Base-by-base conservation (phyloP, 2,888 invertebrate genomes). In the Pherbina coryleti region DNA sequence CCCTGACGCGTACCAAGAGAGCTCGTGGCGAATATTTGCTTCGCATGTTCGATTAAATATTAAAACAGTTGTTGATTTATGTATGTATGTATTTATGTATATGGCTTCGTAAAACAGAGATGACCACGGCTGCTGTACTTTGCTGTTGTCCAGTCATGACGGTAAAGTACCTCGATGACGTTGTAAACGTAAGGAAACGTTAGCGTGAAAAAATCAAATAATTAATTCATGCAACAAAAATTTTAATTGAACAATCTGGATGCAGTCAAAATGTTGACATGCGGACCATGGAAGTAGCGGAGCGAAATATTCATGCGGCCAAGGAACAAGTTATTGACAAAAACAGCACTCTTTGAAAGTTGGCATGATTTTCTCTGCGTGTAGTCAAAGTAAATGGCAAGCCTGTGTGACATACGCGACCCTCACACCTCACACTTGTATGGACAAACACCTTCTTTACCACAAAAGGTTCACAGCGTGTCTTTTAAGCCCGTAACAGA, bases 21-120 rank as follows among this genome's bases (percentile, higher is more conserved):
- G 28, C 28, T 14, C 34, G 8, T 64, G 28, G 64, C 64, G 34
- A 64, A 64, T 64, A 31, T 67, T 67, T 37, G 37, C 67, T 37
- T 44, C 37, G 67, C 67, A 9, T 44, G 67, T 67, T 49, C 49
- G 67, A 67, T 67, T 67, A 44, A 67, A 67, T 49, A 67, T 67
- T 66, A 22, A 67, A 67, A 37, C 49, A 44, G 22, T 67, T 67
- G 67, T 44, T 19, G 22, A 67, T 67, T 44, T 37, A 49, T 67
- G 22, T 55, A 19, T 5, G 9, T 25, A 55, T 55, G 22, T 55
- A 55, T 22, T 19, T 55, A 55, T 55, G 44, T 44, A 49, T 49
- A 44, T 62, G 62, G 31, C 62, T 19, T 4, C 11, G 31, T 62
- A 28, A 62, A 19, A 28, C n/a, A 19, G 22, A 19, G 9, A 55